Evolutionary conservation across 2,888 invertebrate genomes (phyloP).

Genomic region (Icerya purchasi): DNA sequence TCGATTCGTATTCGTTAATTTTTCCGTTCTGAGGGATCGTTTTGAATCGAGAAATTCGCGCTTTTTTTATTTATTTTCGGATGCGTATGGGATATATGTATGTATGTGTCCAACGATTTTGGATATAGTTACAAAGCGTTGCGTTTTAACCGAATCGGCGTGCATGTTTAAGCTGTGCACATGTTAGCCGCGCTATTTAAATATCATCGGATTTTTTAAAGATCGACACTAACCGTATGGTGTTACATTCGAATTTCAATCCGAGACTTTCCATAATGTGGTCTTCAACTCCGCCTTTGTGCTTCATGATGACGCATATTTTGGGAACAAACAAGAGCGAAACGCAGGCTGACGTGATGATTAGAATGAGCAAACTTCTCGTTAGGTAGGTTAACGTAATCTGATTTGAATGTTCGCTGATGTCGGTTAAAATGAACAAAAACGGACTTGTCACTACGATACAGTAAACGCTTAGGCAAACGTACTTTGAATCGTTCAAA

Average conservation of each 20-base stretch:
- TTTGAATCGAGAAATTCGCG: too few relatives aligned
- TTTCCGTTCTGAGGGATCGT: too few relatives aligned
- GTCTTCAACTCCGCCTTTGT: conserved; percentile 36
- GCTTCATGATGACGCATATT: conserved; percentile 41
- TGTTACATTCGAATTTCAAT: conserved; percentile 68
- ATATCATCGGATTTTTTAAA: too few relatives aligned
- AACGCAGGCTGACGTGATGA: conserved; percentile 67
- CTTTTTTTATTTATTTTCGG: too few relatives aligned
- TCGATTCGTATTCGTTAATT: too few relatives aligned
- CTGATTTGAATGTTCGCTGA: conserved; percentile 45
- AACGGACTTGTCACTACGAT: conserved; percentile 73
- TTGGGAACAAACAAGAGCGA: conserved; percentile 74
- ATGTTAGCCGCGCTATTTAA: too few relatives aligned
- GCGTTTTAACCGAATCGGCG: too few relatives aligned
- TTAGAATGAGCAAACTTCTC: conserved; percentile 58
- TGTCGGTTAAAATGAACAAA: conserved; percentile 69
- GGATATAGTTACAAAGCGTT: too few relatives aligned
- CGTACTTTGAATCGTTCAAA: conserved; percentile 80
- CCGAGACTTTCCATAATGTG: conserved; percentile 76
- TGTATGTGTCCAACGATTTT: too few relatives aligned
- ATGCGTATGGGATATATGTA: too few relatives aligned
- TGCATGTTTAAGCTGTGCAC: too few relatives aligned
- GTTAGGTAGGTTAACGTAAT: conserved; percentile 60
- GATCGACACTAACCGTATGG: conserved; percentile 36
- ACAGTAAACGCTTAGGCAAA: conserved; percentile 78